Base-by-base conservation (phyloP, 2,888 invertebrate species). In the Craniophora ligustri region DNA sequence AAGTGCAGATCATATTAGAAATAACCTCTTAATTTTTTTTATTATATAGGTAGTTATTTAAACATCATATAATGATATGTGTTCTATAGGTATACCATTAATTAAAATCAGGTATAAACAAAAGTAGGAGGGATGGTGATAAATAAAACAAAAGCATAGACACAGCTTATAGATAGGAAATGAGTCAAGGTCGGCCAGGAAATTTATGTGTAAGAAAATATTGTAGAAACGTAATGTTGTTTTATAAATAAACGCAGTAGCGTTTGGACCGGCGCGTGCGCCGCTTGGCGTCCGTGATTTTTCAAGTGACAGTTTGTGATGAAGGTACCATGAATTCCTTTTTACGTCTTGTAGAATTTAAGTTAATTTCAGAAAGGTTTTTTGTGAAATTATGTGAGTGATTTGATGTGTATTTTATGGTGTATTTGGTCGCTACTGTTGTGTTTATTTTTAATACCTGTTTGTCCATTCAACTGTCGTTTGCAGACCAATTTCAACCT, bases 191-290 rank as follows among this genome's bases (percentile, higher is more conserved):
- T 72, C 90, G 87, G 82, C 66, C 85, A 82, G 62, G 73, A 79
- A 67, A 76, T 78, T 72, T 64, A 63, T 76, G 71, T 72, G 79
- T 75, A 79, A 84, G 86, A 89, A 90, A 91, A 91, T 91, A 89
- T 86, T 88, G 85, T 83, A 78, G 81, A 83, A 67, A 83, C 87
- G 84, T 87, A 87, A 88, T 87, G 86, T 82, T 82, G 60, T 54
- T 72, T 88, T 91, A 92, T 89, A 91, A 91, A 90, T 93, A 92
- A 88, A 88, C 85, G 79, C 89, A 89, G 91, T 92, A 68, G 78
- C 72, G 82, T 78, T 78, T 64, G 76, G 77, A 73, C 58, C 79
- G 75, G 69, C 73, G 74, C 78, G 49, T 71, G 76, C 74, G 75
- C 70, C 66, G 64, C 64, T 56, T 32, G 58, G 62, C 44, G 73